These are phyloP conservation scores for Platichthys flesus DNA, from an alignment of 2,113 vertebrate genomes.

Conservation along the genomic window DNA sequence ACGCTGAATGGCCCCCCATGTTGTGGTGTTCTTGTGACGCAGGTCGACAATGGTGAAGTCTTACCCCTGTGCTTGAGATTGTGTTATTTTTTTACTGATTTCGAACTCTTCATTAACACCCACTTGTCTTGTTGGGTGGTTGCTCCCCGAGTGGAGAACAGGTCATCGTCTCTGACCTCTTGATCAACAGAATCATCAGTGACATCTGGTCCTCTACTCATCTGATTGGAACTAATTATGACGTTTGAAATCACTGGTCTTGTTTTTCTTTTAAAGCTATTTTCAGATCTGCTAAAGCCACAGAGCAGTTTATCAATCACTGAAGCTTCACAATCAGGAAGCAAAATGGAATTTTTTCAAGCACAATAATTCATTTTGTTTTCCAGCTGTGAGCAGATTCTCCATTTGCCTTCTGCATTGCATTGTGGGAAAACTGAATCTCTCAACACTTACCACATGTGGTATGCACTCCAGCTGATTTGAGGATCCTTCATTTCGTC, in stretches of 20 bases:
- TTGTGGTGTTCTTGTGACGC: background rate
- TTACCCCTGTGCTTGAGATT: background rate
- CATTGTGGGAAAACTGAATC: too few relatives aligned
- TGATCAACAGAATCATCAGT: slow-evolving; percentile 22
- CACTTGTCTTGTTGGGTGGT: background rate
- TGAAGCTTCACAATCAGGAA: too few relatives aligned
- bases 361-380: too few relatives aligned
- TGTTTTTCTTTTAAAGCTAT: background rate
- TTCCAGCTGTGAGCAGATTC: too few relatives aligned
- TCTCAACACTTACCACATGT: too few relatives aligned
- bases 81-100: background rate
- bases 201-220: background rate
- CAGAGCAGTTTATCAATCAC: too few relatives aligned
- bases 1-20: too few relatives aligned
- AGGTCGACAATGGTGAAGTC: background rate
- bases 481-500: too few relatives aligned
- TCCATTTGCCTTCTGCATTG: too few relatives aligned
- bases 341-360: too few relatives aligned
- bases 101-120: slow-evolving; percentile 26
- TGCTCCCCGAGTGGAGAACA: background rate
- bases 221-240: slow-evolving; percentile 51
- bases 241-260: background rate
- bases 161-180: slow-evolving; percentile 33
- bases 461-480: too few relatives aligned
- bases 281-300: background rate